These are phyloP conservation scores for Hydrolagus colliei DNA, from an alignment of 2,797 vertebrate genomes.

Conservation along the genomic window DNA sequence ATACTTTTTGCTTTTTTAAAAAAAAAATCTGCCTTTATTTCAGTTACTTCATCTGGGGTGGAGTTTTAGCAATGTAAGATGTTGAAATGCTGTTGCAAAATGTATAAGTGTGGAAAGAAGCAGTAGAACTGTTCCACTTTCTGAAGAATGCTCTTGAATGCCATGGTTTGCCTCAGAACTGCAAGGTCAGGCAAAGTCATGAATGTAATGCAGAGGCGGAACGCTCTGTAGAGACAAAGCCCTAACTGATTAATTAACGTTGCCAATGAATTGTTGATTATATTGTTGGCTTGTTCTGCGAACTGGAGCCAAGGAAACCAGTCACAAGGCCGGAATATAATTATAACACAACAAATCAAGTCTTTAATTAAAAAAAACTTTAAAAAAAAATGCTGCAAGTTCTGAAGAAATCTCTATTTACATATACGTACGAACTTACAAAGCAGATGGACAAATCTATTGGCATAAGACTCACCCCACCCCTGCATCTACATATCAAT, in stretches of 20 bases:
- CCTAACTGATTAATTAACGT: slow-evolving; percentile 13
- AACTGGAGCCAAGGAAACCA: slow-evolving; percentile 7
- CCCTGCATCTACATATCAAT: too few species aligned
- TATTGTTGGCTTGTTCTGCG: background rate
- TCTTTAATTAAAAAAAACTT: background rate
- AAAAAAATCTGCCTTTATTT: background rate
- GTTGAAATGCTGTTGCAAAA: background rate
- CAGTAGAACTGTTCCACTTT: slow-evolving; percentile 1
- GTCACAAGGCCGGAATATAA: slow-evolving; percentile 17
- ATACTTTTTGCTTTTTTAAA: background rate
- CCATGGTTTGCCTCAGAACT: background rate
- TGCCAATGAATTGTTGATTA: slow-evolving; percentile 23
- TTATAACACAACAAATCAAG: slow-evolving; percentile 19
- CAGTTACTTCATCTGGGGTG: background rate
- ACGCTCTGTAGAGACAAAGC: background rate
- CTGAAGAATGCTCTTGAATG: background rate
- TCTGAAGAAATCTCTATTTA: too few species aligned
- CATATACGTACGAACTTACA: too few species aligned
- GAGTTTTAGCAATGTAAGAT: background rate
- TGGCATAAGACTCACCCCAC: too few species aligned
- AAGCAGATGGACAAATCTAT: too few species aligned
- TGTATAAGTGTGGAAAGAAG: background rate
- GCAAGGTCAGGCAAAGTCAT: slow-evolving; percentile 23
- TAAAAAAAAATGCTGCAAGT: background rate
- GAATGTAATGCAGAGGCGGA: background rate